These are phyloP conservation scores for Setipinna tenuifilis DNA, from an alignment of 2,797 vertebrate species.

Conservation along the genomic window DNA sequence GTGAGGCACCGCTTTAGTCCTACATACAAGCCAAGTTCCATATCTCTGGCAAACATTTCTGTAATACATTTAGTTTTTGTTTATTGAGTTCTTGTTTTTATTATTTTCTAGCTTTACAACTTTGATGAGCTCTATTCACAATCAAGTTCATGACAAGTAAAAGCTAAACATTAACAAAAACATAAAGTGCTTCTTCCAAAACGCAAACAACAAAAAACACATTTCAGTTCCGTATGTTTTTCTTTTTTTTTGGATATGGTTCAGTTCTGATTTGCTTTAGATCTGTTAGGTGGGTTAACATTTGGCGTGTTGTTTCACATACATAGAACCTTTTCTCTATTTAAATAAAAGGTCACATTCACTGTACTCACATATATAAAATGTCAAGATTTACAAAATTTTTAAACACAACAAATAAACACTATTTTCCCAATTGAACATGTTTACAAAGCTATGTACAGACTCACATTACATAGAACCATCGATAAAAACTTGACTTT, in stretches of 20 bases:
- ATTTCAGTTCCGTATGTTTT: slow-evolving; percentile 53
- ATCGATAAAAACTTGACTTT: slow-evolving; percentile 78
- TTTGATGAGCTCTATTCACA: slow-evolving; percentile 61
- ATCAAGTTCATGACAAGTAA: slow-evolving; percentile 67
- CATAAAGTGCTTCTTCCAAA: slow-evolving; percentile 81
- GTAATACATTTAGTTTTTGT: slow-evolving; percentile 52
- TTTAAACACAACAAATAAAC: slow-evolving; percentile 76
- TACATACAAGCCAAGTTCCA: slow-evolving; percentile 76
- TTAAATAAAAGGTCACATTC: slow-evolving; percentile 68
- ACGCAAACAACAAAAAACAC: slow-evolving; percentile 69
- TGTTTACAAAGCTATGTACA: slow-evolving; percentile 81
- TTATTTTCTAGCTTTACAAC: slow-evolving; percentile 61
- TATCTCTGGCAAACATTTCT: slow-evolving; percentile 68
- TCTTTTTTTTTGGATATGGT: slow-evolving; percentile 45
- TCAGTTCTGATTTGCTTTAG: not conserved
- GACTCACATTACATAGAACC: slow-evolving; percentile 79
- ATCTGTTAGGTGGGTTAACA: not conserved
- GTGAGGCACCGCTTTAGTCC: slow-evolving; percentile 77
- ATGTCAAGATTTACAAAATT: slow-evolving; percentile 62
- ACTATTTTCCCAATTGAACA: slow-evolving; percentile 75
- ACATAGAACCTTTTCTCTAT: slow-evolving; percentile 60
- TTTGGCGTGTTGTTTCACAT: slow-evolving; percentile 61
- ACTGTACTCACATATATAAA: slow-evolving; percentile 69
- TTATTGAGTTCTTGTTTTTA: slow-evolving; percentile 44
- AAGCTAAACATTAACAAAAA: slow-evolving; percentile 72